Evolutionary conservation across 2,113 vertebrate species (phyloP).

Genomic region (Isichthys henryi): DNA sequence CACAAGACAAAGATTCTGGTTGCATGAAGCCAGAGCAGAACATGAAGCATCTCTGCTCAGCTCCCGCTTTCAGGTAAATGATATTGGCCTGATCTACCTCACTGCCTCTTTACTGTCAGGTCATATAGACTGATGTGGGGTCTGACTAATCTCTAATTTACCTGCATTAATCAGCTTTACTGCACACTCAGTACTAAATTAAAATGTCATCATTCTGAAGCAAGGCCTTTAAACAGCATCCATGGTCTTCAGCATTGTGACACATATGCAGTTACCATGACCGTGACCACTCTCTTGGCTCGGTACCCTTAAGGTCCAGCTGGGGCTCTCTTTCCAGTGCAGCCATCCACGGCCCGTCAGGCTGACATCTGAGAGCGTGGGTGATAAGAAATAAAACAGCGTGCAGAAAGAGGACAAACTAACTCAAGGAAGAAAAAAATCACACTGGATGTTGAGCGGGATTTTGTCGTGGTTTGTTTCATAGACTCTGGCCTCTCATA

Average conservation of each 20-base stretch:
- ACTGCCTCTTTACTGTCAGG: not conserved
- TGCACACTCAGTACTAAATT: not conserved
- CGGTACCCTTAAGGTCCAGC: not conserved
- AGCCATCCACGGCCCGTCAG: not conserved
- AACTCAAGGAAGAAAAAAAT: not conserved
- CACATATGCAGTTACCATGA: not conserved
- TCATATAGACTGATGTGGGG: not conserved
- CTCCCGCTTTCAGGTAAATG: not conserved
- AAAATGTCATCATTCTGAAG: not conserved
- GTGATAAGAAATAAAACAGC: not conserved
- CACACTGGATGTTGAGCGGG: not conserved
- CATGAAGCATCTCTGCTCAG: not conserved
- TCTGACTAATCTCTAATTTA: not conserved
- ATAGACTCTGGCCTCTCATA: not conserved
- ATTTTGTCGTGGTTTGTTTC: not conserved
- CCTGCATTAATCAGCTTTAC: not conserved
- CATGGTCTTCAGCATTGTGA: not conserved
- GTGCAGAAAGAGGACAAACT: not conserved
- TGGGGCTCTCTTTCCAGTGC: not conserved
- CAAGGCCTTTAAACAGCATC: not conserved
- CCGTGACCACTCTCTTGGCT: not conserved
- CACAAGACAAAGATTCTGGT: not conserved
- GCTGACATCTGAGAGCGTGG: not conserved
- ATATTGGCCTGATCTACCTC: not conserved
- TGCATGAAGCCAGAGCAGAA: not conserved